Base-by-base conservation (phyloP, 1,140 invertebrate genomes). In the Euura lappo region DNA sequence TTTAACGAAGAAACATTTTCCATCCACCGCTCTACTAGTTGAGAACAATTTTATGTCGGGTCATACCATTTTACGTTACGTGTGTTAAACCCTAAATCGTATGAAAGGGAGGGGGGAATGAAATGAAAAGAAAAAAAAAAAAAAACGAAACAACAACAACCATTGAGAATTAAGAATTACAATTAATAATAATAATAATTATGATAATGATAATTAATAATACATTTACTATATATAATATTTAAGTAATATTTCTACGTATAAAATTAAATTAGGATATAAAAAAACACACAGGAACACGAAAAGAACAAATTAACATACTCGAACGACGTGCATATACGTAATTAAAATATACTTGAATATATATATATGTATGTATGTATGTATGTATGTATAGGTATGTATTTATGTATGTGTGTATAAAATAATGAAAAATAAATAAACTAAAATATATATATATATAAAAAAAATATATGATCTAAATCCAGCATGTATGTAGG, bases 291-390 rank as follows among this genome's bases (percentile, higher is more conserved):
- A 11, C 51, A 60, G 51, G 51, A 28, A 28, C 28, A 28, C 28
- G 28, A 28, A 28, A 28, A 28, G 28, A 28, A 28, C 28, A 28
- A 28, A 28, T 28, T 28, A 28, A 28, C 28, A 28, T 28, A 28
- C 28, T 28, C 28, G 28, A 28, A 28, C 28, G 28, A 28, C 28
- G 28, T 28, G 69, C 66, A 75, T 72, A 78, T 76, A 75, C 74
- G 70, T 51, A 67, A 64, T 75, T 72, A 78, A 72, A 70, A 79
- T 81, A 84, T 76, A 79, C 82, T 83, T 83, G 82, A 83, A 81
- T 83, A 85, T 72, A 75, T 72, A 75, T 81, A 82, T 78, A 84
- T 85, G 80, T 76, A 85, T 85, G 70, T 79, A 78, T 79, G 75
- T 79, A 79, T 80, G 78, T 78, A 79, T 77, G 73, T 76, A 44